phyloP scores from a whole-genome alignment of 2,888 invertebrate species.

The Campopleginae sp. region DNA sequence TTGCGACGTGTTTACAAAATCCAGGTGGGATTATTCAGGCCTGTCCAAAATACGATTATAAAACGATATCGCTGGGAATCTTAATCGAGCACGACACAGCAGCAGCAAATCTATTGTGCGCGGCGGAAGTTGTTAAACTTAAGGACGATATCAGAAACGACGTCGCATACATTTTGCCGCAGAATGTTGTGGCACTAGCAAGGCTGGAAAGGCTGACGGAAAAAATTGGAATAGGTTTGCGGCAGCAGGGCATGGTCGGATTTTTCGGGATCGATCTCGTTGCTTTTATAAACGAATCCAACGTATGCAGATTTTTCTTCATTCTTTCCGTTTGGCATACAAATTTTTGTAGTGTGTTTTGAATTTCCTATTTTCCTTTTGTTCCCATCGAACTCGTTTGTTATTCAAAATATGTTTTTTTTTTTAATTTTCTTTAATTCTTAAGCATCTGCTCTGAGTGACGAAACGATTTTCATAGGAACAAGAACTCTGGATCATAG shows the following conservation, averaged over 20 bases:
- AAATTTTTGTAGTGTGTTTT: background rate
- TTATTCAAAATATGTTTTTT: background rate
- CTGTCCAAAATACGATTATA: slow-evolving; percentile 62
- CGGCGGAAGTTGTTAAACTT: slow-evolving; percentile 71
- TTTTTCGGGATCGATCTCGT: slow-evolving; percentile 71
- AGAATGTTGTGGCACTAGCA: slow-evolving; percentile 61
- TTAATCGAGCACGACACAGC: slow-evolving; percentile 73
- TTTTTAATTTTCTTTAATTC: background rate
- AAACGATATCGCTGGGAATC: slow-evolving; percentile 70
- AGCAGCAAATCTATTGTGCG: slow-evolving; percentile 59
- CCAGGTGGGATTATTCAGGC: slow-evolving; percentile 69
- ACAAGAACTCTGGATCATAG: slow-evolving; percentile 71
- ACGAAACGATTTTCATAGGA: slow-evolving; percentile 42
- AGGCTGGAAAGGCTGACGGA: slow-evolving; percentile 60
- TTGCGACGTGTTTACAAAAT: background rate
- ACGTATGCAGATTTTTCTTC: slow-evolving; percentile 45
- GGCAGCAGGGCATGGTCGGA: slow-evolving; percentile 68
- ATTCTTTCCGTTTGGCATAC: background rate
- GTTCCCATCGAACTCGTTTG: background rate
- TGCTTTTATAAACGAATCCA: slow-evolving; percentile 60
- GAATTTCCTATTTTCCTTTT: background rate
- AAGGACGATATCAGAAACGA: slow-evolving; percentile 63
- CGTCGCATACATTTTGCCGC: slow-evolving; percentile 71
- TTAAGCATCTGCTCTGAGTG: background rate
- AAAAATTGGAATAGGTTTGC: slow-evolving; percentile 60